Conservation (phyloP, 2,113 vertebrate genomes). For the Hyperoodon ampullatus region DNA sequence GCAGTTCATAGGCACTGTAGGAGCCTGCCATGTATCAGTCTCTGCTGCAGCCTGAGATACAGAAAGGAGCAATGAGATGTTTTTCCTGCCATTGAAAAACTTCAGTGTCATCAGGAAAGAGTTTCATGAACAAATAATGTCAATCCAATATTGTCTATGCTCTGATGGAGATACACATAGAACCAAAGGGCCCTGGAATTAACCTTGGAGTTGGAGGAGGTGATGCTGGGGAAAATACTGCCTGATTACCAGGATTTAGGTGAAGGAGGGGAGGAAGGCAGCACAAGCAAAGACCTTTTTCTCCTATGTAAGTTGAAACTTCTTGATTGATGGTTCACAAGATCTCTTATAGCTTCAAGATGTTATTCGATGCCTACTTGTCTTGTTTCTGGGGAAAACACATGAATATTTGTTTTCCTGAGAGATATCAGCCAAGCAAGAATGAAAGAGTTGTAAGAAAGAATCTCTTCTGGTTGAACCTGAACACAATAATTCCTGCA, state of each 20-base stretch:
- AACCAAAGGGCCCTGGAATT: not conserved
- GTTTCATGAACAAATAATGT: not conserved
- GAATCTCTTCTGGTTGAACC: not conserved
- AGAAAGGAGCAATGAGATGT: not conserved
- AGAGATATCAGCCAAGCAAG: not conserved
- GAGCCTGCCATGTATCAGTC: accelerated
- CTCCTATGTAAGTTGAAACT: not conserved
- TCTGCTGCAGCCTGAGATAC: not conserved
- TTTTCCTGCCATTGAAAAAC: not conserved
- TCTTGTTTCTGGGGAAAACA: not conserved
- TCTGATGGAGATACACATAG: not conserved
- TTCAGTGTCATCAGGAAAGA: not conserved
- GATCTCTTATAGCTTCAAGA: not conserved
- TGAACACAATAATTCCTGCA: not conserved
- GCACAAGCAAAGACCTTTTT: not conserved
- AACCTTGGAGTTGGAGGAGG: not conserved
- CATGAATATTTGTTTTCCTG: not conserved
- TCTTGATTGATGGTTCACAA: not conserved
- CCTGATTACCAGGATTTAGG: too few species aligned
- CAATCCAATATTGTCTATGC: not conserved
- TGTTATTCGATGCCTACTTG: not conserved
- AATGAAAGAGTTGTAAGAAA: not conserved
- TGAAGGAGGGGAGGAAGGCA: not conserved
- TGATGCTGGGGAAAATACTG: not conserved
- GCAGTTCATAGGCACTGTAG: not conserved